Evolutionary conservation across 2,888 invertebrate species (phyloP).

Genomic region (Rhagonycha fulva): DNA sequence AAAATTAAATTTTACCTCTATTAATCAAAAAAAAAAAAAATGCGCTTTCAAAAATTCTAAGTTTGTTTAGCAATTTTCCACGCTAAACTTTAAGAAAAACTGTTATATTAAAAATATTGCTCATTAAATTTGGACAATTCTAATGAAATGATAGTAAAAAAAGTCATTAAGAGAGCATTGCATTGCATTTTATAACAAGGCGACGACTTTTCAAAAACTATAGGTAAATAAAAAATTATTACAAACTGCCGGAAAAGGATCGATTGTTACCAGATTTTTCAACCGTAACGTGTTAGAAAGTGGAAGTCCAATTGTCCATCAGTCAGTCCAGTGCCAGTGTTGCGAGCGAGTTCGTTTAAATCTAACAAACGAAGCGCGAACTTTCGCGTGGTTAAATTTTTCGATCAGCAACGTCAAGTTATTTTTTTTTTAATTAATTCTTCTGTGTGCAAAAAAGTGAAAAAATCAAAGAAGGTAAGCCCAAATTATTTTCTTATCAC

Average conservation of each 20-base stretch:
- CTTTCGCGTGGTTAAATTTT: not conserved
- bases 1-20: too few relatives aligned
- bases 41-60: too few relatives aligned
- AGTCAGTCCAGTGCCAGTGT: slow-evolving; percentile 2
- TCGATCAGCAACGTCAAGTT: not conserved
- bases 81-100: too few relatives aligned
- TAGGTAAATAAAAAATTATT: not conserved
- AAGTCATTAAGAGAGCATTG: not conserved
- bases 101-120: not conserved
- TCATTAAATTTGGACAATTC: not conserved
- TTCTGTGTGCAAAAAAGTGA: not conserved
- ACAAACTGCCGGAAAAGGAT: slow-evolving; percentile 12
- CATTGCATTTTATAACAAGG: too few relatives aligned
- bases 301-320: slow-evolving; percentile 6
- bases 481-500: too few relatives aligned
- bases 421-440: not conserved
- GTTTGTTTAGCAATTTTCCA: too few relatives aligned
- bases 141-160: not conserved
- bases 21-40: too few relatives aligned
- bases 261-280: slow-evolving; percentile 26
- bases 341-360: not conserved
- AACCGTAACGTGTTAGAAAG: slow-evolving; percentile 22
- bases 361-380: slow-evolving; percentile 4
- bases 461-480: not conserved
- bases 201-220: not conserved